phyloP scores from a whole-genome alignment of 2,113 vertebrate species.

The Gnathonemus longibarbis region DNA sequence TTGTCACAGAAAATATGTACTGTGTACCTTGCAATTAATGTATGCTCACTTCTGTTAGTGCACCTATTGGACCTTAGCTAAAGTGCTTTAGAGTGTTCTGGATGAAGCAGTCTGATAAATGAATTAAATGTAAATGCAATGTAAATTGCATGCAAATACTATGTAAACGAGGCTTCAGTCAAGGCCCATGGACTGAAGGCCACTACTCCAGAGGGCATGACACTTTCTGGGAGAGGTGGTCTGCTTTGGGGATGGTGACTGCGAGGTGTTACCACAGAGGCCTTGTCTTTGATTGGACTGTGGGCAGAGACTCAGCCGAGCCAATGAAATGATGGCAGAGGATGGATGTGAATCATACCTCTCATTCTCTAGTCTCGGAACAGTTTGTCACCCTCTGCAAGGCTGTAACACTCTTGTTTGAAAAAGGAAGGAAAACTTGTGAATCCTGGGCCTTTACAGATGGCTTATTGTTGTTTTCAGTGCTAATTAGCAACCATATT shows the following conservation, averaged over 20 bases:
- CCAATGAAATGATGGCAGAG: background rate
- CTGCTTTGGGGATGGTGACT: background rate
- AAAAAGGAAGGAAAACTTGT: constrained; percentile 1
- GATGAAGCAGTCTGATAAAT: background rate
- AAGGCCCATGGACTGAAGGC: background rate
- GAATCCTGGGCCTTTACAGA: constrained; percentile 47
- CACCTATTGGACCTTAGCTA: background rate
- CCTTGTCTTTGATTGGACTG: background rate
- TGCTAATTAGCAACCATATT: constrained; percentile 52
- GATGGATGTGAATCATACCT: background rate
- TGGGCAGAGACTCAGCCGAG: background rate
- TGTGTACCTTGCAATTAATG: background rate
- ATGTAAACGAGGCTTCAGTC: constrained; percentile 5
- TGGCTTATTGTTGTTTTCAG: constrained; percentile 36
- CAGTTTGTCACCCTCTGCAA: constrained; percentile 11
- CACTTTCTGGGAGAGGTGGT: background rate
- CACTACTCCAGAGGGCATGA: background rate
- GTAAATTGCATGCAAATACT: constrained; percentile 9
- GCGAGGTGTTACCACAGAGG: background rate
- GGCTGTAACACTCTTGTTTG: constrained; percentile 14
- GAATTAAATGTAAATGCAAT: constrained; percentile 12
- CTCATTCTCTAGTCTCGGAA: constrained; percentile 2
- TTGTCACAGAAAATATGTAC: background rate
- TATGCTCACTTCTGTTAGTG: background rate
- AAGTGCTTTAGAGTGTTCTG: background rate